These are phyloP conservation scores for Alviniconcha strummeri DNA, from an alignment of 2,888 invertebrate species.

Conservation along the genomic window DNA sequence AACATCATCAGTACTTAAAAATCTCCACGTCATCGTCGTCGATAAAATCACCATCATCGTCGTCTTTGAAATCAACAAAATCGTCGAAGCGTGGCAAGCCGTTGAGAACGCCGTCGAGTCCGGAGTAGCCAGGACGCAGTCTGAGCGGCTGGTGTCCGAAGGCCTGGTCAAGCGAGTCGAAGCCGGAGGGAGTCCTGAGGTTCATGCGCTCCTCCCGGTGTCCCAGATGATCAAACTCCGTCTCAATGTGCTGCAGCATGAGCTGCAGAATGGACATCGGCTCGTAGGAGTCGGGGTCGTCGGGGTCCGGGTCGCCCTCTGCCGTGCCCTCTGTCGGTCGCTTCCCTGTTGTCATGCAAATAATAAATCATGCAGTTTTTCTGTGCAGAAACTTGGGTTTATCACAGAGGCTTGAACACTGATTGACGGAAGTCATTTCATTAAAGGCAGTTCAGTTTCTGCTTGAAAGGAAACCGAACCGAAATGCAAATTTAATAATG, in stretches of 20 bases:
- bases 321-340: neutral
- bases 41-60: neutral
- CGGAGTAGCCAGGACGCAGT: constrained; percentile 18
- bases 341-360: neutral
- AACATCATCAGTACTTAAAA: neutral
- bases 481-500: too few relatives aligned
- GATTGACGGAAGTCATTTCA: too few relatives aligned
- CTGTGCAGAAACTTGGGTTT: neutral
- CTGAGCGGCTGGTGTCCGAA: neutral
- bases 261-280: constrained; percentile 27
- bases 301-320: neutral
- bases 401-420: too few relatives aligned
- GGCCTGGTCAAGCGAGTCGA: constrained; percentile 48
- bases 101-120: constrained; percentile 10
- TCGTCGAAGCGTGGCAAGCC: neutral
- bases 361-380: neutral
- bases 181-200: neutral
- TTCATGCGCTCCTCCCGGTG: neutral
- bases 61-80: neutral
- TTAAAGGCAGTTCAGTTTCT: too few relatives aligned
- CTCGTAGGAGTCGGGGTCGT: neutral
- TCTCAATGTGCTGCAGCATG: constrained; percentile 21
- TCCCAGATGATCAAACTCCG: constrained; percentile 20
- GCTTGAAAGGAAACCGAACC: too few relatives aligned
- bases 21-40: constrained; percentile 20